Evolutionary conservation across 2,888 invertebrate species (phyloP).

Genomic region (Pandemis cinnamomeana): DNA sequence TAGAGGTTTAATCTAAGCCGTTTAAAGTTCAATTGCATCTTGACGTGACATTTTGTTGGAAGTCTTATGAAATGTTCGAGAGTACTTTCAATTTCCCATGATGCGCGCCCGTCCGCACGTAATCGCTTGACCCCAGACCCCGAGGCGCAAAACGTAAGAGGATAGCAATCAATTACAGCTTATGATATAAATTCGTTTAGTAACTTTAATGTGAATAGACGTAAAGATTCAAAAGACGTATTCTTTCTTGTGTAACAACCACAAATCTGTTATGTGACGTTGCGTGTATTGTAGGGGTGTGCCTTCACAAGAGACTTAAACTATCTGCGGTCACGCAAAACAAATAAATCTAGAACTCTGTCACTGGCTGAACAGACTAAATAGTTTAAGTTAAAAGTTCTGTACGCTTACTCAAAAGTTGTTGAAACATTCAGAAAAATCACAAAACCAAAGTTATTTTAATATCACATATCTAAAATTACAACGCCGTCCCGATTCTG

Average conservation of each 20-base stretch:
- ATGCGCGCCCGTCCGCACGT: slow-evolving; percentile 16
- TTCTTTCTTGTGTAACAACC: neutral
- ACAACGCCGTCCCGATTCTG: slow-evolving; percentile 10
- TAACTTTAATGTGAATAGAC: neutral
- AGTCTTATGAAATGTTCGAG: slow-evolving; percentile 14
- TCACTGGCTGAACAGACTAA: no score
- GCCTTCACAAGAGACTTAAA: no score
- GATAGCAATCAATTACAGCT: slow-evolving; percentile 14
- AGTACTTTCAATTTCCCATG: slow-evolving; percentile 40
- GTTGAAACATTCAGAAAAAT: neutral
- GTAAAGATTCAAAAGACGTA: neutral
- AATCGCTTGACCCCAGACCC: slow-evolving; percentile 39
- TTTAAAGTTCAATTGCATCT: slow-evolving; percentile 21
- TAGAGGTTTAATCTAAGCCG: slow-evolving; percentile 4
- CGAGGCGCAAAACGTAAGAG: slow-evolving; percentile 16
- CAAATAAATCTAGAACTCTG: no score
- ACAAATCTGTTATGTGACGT: no score
- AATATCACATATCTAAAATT: slow-evolving; percentile 1
- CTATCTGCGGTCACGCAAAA: no score
- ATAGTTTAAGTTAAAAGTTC: no score
- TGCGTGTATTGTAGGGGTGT: no score
- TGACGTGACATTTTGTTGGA: slow-evolving; percentile 26
- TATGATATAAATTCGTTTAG: slow-evolving; percentile 31
- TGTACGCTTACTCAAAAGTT: neutral
- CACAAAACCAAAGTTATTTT: neutral